These are phyloP conservation scores for Penaeus japonicus DNA, from an alignment of 1,140 invertebrate genomes.

Conservation along the genomic window DNA sequence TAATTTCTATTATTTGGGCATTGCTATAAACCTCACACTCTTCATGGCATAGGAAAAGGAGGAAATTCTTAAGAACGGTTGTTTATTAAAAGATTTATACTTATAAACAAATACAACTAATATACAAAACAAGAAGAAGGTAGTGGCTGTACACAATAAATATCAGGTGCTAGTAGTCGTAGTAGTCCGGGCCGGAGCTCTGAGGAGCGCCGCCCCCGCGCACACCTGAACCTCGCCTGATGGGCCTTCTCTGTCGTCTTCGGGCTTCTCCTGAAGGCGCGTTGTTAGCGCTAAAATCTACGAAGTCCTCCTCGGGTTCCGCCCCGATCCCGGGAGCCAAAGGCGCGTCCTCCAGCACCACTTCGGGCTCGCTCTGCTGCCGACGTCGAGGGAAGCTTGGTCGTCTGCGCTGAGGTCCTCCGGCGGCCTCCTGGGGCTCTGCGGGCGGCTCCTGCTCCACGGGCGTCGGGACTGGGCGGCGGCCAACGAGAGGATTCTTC, in stretches of 20 bases:
- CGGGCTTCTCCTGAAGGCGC: not conserved
- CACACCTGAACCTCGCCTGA: not conserved
- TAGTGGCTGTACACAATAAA: slow-evolving; percentile 52
- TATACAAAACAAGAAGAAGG: slow-evolving; percentile 37
- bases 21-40: not conserved
- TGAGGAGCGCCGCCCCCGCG: not conserved
- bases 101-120: slow-evolving; percentile 49
- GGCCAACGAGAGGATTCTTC: not conserved
- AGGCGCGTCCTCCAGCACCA: not conserved
- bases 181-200: not conserved
- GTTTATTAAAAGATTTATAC: slow-evolving; percentile 43
- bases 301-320: not conserved
- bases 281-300: not conserved
- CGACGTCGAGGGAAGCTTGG: not conserved
- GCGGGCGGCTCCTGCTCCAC: not conserved
- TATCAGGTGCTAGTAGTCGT: slow-evolving; percentile 42
- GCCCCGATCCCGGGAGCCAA: not conserved
- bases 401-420: not conserved
- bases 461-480: not conserved
- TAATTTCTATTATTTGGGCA: too few species aligned
- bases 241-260: not conserved
- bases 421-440: not conserved
- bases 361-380: not conserved
- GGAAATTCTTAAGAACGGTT: not conserved
- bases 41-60: not conserved